A percentile compares a stretch with the other conserved stretches of the same genome.
These are phyloP conservation scores for Enteromius viviparus DNA, from an alignment of 2,797 vertebrate genomes.

Conservation along the genomic window DNA sequence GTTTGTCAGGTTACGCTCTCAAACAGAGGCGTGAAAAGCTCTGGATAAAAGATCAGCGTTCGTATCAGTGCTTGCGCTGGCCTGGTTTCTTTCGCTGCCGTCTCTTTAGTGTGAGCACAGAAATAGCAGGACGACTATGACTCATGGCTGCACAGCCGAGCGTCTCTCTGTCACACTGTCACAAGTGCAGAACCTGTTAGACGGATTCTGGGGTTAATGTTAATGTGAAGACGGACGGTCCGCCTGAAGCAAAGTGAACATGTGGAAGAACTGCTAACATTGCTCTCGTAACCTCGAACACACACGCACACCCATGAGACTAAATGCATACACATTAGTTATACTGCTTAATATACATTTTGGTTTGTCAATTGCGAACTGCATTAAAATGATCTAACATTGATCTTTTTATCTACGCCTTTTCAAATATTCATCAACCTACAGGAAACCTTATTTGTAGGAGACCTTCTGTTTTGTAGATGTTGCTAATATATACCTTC, in stretches of 20 bases:
- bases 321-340: neutral
- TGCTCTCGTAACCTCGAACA: slow-evolving; percentile 17
- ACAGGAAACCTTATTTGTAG: neutral
- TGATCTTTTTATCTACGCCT: neutral
- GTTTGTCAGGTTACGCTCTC: slow-evolving; percentile 35
- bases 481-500: neutral
- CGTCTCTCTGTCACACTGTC: slow-evolving; percentile 59
- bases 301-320: neutral
- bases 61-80: neutral
- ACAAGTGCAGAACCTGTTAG: slow-evolving; percentile 60
- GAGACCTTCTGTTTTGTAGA: neutral
- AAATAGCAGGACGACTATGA: slow-evolving; percentile 73
- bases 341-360: neutral
- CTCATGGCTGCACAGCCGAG: slow-evolving; percentile 66
- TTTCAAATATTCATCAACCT: neutral
- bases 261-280: slow-evolving; percentile 14
- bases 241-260: slow-evolving; percentile 42
- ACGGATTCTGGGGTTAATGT: slow-evolving; percentile 31
- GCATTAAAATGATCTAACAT: neutral
- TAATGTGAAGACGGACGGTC: slow-evolving; percentile 28
- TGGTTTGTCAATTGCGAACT: neutral
- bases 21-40: neutral
- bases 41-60: slow-evolving; percentile 1
- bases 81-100: slow-evolving; percentile 14
- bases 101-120: slow-evolving; percentile 50